phyloP scores from a whole-genome alignment of 2,888 invertebrate species.

The Ptilodon capucinus region DNA sequence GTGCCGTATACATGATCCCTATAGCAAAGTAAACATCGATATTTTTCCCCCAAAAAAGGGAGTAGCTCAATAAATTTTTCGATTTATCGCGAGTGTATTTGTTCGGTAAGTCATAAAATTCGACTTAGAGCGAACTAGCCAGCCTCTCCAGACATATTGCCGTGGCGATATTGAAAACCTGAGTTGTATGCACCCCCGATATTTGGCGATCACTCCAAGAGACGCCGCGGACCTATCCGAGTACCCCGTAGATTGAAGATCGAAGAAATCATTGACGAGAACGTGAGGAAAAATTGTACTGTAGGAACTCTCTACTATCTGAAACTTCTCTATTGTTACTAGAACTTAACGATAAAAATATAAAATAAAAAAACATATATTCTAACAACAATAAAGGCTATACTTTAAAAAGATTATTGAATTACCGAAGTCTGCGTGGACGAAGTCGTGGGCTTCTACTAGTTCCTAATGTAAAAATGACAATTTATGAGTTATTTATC shows the following conservation, averaged over 20 bases:
- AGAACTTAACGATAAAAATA: too few species aligned
- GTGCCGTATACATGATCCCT: too few species aligned
- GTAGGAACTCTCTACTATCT: too few species aligned
- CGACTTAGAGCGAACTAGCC: conserved; percentile 59
- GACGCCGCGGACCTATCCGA: conserved; percentile 40
- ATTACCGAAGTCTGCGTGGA: too few species aligned
- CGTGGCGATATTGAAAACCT: conserved; percentile 60
- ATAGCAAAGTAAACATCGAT: too few species aligned
- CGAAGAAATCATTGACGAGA: conserved; percentile 10
- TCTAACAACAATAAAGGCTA: too few species aligned
- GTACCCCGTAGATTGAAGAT: conserved; percentile 46
- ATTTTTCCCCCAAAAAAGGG: not conserved
- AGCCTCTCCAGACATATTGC: conserved; percentile 60
- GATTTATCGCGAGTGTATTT: conserved; percentile 38
- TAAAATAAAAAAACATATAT: too few species aligned
- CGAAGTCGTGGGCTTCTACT: too few species aligned
- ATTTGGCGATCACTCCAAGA: conserved; percentile 60
- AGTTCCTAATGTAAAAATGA: too few species aligned
- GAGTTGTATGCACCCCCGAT: conserved; percentile 55
- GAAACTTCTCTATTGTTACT: too few species aligned
- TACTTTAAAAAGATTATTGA: too few species aligned
- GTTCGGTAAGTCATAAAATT: conserved; percentile 60
- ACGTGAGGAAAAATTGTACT: conserved; percentile 18
- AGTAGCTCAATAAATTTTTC: conserved; percentile 28
- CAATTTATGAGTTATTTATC: too few species aligned